Conservation (phyloP, 2,888 invertebrate genomes). For the Dicyrtoma fusca region DNA sequence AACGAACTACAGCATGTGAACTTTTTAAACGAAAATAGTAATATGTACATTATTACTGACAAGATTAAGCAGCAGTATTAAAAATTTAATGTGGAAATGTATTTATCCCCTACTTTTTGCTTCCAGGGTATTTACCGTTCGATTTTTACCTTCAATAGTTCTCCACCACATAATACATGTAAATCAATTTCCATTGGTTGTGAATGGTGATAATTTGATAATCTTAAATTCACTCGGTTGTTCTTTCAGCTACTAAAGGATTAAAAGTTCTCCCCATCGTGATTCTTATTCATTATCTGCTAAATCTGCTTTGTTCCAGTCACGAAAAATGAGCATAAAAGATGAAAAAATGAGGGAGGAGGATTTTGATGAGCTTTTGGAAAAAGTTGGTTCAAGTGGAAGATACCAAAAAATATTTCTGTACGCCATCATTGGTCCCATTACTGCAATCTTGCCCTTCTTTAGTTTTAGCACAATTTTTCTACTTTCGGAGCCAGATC, state of each 20-base stretch:
- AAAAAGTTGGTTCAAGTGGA: slow-evolving; percentile 64
- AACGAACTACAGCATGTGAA: too few species aligned
- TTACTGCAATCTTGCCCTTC: slow-evolving; percentile 63
- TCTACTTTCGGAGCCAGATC: slow-evolving; percentile 62
- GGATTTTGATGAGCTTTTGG: slow-evolving; percentile 64
- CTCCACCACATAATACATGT: too few species aligned
- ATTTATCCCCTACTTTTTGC: too few species aligned
- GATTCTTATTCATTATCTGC: too few species aligned
- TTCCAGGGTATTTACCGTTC: background rate
- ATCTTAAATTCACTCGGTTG: too few species aligned
- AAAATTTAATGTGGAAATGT: background rate
- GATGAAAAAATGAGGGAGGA: slow-evolving; percentile 52
- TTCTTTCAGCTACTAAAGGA: too few species aligned
- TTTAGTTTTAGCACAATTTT: slow-evolving; percentile 64
- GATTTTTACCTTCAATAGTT: background rate
- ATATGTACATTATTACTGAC: background rate
- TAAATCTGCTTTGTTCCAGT: too few species aligned
- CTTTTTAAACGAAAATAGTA: too few species aligned
- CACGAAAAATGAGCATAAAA: background rate
- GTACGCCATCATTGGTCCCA: slow-evolving; percentile 60
- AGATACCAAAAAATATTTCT: slow-evolving; percentile 64
- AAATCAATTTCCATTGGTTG: too few species aligned
- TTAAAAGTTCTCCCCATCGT: too few species aligned
- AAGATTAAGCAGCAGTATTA: background rate
- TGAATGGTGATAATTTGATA: too few species aligned